These are phyloP conservation scores for Calycopis cecrops DNA, from an alignment of 1,140 invertebrate genomes.

Conservation along the genomic window DNA sequence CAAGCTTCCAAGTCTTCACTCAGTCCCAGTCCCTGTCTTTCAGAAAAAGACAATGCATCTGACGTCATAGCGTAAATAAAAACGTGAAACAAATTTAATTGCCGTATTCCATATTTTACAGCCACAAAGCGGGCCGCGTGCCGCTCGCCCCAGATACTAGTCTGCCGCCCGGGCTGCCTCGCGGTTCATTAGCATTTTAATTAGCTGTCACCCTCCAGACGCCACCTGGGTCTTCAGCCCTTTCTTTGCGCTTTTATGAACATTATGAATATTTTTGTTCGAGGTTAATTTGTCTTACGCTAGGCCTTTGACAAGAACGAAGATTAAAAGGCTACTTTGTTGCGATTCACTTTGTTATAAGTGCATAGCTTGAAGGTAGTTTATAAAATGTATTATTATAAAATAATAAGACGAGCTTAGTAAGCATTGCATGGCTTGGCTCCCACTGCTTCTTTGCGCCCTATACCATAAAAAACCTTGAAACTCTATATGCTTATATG, in stretches of 20 bases:
- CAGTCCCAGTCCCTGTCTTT: no score
- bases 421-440: no score
- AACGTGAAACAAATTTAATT: slow-evolving; percentile 1
- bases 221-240: slow-evolving; percentile 23
- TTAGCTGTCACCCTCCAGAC: slow-evolving; percentile 33
- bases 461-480: no score
- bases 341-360: slow-evolving; percentile 3
- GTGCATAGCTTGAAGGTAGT: no score
- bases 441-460: no score
- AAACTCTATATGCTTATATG: no score
- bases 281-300: slow-evolving; percentile 28
- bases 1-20: no score
- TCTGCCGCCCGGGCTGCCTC: slow-evolving; percentile 10
- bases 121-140: neutral
- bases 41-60: no score
- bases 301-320: slow-evolving; percentile 17
- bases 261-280: slow-evolving; percentile 25
- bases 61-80: neutral
- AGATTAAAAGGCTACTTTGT: slow-evolving; percentile 8
- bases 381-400: no score
- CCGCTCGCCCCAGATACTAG: neutral
- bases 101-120: neutral
- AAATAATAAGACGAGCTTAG: no score
- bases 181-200: slow-evolving; percentile 39
- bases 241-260: slow-evolving; percentile 26